Conservation (phyloP, 2,113 vertebrate genomes). For the Ascaphus truei region DNA sequence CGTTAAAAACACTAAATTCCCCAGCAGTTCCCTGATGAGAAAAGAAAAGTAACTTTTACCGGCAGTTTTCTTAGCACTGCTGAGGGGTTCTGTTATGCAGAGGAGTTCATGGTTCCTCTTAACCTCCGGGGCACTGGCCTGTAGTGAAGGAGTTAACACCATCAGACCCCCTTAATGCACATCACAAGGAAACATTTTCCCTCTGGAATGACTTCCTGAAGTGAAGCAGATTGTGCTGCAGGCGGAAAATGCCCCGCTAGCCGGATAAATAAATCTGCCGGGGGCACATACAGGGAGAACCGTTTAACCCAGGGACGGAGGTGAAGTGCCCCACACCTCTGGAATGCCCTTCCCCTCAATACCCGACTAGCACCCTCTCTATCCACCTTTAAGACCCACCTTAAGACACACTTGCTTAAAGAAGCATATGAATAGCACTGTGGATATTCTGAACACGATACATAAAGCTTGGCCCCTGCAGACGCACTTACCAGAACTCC, state of each 20-base stretch:
- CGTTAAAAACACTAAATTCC: no score
- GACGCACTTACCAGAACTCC: no score
- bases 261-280: neutral
- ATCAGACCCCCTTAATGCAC: neutral
- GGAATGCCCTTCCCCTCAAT: no score
- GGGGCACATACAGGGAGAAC: neutral
- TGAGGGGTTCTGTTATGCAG: neutral
- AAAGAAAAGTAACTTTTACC: neutral
- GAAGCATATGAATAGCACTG: no score
- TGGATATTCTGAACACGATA: no score
- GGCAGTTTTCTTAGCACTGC: neutral
- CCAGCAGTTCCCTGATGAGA: neutral
- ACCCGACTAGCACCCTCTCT: no score
- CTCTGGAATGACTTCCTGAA: constrained; percentile 25
- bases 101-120: neutral
- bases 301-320: no score
- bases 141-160: neutral
- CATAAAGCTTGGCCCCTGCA: no score
- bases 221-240: neutral
- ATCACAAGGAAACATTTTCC: neutral
- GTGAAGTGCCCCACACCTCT: no score
- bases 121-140: neutral
- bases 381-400: no score
- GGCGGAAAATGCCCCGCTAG: neutral
- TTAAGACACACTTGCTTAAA: no score